Percentiles rank a stretch among this genome's conserved stretches.
These are phyloP conservation scores for Coelinius sp. DNA, from an alignment of 2,888 invertebrate species.

Conservation along the genomic window DNA sequence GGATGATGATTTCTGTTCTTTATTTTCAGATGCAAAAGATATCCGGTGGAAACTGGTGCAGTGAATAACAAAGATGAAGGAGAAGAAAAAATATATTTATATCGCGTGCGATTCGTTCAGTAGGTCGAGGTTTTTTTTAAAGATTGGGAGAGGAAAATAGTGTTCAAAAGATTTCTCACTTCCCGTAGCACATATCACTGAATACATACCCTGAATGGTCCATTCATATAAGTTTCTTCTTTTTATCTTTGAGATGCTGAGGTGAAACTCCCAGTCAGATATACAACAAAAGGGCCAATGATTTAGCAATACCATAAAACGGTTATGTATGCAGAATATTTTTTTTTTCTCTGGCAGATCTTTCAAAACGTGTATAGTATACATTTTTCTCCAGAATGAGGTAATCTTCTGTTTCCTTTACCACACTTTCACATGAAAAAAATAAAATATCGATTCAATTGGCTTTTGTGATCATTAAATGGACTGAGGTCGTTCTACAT, in stretches of 20 bases:
- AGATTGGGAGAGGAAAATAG: neutral
- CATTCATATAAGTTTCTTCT: slow-evolving; percentile 24
- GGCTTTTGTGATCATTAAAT: no score
- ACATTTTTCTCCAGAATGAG: neutral
- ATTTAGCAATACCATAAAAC: slow-evolving; percentile 5
- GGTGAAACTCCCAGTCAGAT: neutral
- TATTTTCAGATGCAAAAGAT: slow-evolving; percentile 10
- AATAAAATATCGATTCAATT: neutral
- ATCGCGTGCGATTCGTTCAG: slow-evolving; percentile 31
- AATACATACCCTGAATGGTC: slow-evolving; percentile 29
- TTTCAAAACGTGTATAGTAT: neutral
- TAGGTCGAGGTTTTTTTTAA: slow-evolving; percentile 35
- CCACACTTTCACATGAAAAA: slow-evolving; percentile 12
- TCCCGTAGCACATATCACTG: slow-evolving; percentile 14
- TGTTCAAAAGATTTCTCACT: slow-evolving; percentile 36
- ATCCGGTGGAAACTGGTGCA: slow-evolving; percentile 28
- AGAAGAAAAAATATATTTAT: neutral
- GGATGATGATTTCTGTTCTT: neutral
- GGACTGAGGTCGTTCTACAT: neutral
- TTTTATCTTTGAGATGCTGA: slow-evolving; percentile 10
- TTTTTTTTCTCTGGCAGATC: neutral
- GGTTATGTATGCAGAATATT: neutral
- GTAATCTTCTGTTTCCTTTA: slow-evolving; percentile 14
- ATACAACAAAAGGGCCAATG: slow-evolving; percentile 8
- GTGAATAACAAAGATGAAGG: slow-evolving; percentile 18